phyloP scores from a whole-genome alignment of 2,113 vertebrate species.

The Erpornis zantholeuca region DNA sequence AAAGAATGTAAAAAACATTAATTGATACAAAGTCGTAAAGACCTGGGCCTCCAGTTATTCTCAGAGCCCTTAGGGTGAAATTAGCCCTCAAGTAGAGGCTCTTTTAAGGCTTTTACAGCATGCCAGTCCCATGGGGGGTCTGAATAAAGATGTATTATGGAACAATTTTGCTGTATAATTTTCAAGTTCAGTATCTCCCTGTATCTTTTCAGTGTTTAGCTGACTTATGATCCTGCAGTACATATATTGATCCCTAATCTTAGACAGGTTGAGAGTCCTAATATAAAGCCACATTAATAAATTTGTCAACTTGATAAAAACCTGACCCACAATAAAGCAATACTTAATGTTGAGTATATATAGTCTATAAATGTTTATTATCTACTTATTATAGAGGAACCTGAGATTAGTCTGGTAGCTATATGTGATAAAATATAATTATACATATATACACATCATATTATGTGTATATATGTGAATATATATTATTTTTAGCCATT shows the following conservation, averaged over 20 bases:
- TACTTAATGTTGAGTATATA: neutral
- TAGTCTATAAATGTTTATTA: neutral
- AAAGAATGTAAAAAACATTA: conserved; percentile 33
- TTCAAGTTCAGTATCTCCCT: conserved; percentile 14
- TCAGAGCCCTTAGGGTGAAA: conserved; percentile 17
- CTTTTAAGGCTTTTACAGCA: conserved; percentile 30
- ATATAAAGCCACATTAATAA: neutral
- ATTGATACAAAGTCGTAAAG: conserved; percentile 15
- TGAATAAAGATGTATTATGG: conserved; percentile 36
- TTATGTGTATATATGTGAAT: neutral
- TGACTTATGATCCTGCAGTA: neutral
- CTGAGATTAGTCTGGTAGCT: neutral
- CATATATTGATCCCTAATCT: neutral
- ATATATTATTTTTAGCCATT: neutral
- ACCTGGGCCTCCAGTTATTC: conserved; percentile 9
- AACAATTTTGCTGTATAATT: conserved; percentile 22
- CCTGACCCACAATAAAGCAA: neutral
- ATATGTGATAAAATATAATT: neutral
- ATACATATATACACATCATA: neutral
- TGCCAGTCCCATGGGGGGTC: neutral
- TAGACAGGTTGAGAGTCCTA: neutral
- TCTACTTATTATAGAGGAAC: neutral
- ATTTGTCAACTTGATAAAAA: conserved; percentile 1
- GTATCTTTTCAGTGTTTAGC: neutral
- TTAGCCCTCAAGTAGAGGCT: conserved; percentile 12